Base-by-base conservation (phyloP, 92 coral and sea anemone genomes). In the Plumapathes pennacea region DNA sequence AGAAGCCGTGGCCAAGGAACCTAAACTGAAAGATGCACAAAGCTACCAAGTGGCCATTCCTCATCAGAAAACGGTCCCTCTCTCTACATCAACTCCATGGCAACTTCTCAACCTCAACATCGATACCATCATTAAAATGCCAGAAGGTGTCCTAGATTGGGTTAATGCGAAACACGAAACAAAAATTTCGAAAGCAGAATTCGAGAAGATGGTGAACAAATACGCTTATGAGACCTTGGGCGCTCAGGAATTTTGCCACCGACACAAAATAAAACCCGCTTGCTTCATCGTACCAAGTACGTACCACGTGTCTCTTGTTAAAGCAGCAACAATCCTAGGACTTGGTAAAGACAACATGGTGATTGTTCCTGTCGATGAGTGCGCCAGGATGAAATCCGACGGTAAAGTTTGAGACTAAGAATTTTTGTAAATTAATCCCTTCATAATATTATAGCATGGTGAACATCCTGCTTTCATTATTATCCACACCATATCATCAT, bases 301-400 rank as follows among this genome's bases (percentile, higher is more conserved):
- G 9, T 69, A 84, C 1, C 97, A 90, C 69, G 69, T 86, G 33
- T 90, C 97, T 4, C 46, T 88, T 9, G 76, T 69, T 24, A 90
- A 90, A 62, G 97, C 90, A 28, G 75, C 56, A 10, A 90, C 94
- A 7, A 78, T 86, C 25, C 74, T 86, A 11, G 95, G 97, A 15
- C 43, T 83, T 15, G 97, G 95, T 4, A 79, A 89, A 47, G 79
- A 70, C n/a, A 71, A 76, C 54, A 53, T 88, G 26, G 46, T 83
- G 4, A 61, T 38, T 1, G 81, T 88, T 12, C 70, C 82, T 19
- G 86, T 88, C 26, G 77, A 74, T 59, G 84, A 74, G 24, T 24
- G 78, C 33, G 84, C 90, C 39, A 67, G 96, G 54, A 77, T 83
- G 79, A 81, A 73, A 5, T 42, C 67, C 47, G 38, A 40, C 13